Base-by-base conservation (phyloP, 2,888 invertebrate genomes). In the Pimpla rufipes region DNA sequence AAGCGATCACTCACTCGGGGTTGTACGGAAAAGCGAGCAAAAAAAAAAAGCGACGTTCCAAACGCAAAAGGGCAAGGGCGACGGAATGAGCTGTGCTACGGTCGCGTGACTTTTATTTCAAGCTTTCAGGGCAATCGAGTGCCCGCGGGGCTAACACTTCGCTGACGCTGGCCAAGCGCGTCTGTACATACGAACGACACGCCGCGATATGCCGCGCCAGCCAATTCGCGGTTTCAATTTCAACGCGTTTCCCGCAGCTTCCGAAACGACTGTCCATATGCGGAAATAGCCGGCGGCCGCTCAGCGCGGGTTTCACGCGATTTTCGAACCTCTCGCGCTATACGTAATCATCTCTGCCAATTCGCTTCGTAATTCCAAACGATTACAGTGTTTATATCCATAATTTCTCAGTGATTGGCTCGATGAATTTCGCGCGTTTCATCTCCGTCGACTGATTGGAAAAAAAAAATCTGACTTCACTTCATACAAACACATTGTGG, bases 61-160 rank as follows among this genome's bases (percentile, higher is more conserved):
- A 70, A 66, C 52, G 55, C 83, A 86, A 82, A 81, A 87, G 84
- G 85, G 85, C 84, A 81, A 83, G 87, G 86, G 85, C 55, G 50
- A 73, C 47, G 42, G 68, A 67, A 67, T 45, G 73, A 67, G 47
- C 57, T 21, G 47, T 5, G n/a, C n/a, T n/a, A 62, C 55, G 45
- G 64, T 37, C 57, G 55, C 55, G 13, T 80, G 29, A 82, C 50
- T 79, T 83, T 76, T 76, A 76, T 79, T 83, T 76, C 57, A 23
- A 79, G 79, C 79, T 79, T 78, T 81, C 55, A 74, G 64, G 78
- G 78, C 66, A 78, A 81, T 84, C 68, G 66, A 78, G 57, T 84
- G 74, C 70, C 73, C 57, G 71, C 18, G 62, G 79, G 64, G 75
- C 64, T 68, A 79, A 77, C 79, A 84, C 75, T 66, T 67, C 16